Percentiles rank a stretch among this genome's conserved stretches.
Evolutionary conservation across 2,888 invertebrate species (phyloP).

Genomic region (Drosophila mimica): DNA sequence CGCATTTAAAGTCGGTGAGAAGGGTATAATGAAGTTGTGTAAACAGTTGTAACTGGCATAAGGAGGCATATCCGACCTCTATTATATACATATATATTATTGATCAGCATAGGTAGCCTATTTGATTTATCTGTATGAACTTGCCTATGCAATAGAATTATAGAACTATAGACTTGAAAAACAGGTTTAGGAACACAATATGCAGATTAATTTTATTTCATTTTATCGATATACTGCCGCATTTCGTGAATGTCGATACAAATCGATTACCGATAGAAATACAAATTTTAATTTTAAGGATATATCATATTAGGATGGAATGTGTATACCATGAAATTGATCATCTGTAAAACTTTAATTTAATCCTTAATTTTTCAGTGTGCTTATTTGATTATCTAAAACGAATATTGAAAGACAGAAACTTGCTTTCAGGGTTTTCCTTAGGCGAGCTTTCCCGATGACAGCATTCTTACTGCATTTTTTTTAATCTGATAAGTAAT

Average conservation of each 20-base stretch:
- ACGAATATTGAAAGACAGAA: not conserved
- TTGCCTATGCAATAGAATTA: not conserved
- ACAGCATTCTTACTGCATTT: not conserved
- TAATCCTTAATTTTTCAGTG: not conserved
- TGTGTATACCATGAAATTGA: not conserved
- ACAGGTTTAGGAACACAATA: not conserved
- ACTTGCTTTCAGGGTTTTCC: not conserved
- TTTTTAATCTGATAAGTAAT: not conserved
- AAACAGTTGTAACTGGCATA: too few relatives aligned
- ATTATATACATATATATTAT: not conserved
- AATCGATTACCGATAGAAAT: not conserved
- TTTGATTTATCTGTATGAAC: not conserved
- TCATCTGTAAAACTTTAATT: rapidly evolving
- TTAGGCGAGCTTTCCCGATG: not conserved
- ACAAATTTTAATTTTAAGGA: not conserved
- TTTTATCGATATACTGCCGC: not conserved
- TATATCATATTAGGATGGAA: not conserved
- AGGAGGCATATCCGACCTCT: not conserved
- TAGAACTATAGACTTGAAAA: not conserved
- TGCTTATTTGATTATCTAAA: not conserved
- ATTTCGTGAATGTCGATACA: not conserved
- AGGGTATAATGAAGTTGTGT: not conserved
- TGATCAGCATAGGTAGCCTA: not conserved
- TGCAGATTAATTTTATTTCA: not conserved
- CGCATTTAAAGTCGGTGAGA: not conserved